phyloP scores from a whole-genome alignment of 2,797 vertebrate genomes.

The Spondyliosoma cantharus region DNA sequence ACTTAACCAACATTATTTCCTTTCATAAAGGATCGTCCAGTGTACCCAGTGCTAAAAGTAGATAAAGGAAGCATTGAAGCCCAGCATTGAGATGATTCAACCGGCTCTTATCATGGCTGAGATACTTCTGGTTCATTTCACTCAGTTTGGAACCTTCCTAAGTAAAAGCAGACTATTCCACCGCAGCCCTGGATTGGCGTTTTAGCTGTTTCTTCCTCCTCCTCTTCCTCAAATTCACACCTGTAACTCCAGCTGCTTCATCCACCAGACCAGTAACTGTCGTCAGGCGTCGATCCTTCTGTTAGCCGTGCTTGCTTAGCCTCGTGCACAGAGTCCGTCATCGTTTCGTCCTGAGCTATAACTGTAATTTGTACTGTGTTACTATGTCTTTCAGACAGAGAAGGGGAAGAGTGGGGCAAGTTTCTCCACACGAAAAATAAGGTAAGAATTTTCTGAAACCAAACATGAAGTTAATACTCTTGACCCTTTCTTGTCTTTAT shows the following conservation, averaged over 20 bases:
- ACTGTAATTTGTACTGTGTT: slow-evolving; percentile 4
- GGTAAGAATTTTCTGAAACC: slow-evolving; percentile 78
- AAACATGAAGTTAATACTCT: not conserved
- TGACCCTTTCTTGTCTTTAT: not conserved
- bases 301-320: slow-evolving; percentile 19
- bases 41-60: too few relatives aligned
- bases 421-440: slow-evolving; percentile 99
- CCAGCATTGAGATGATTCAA: too few relatives aligned
- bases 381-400: slow-evolving; percentile 85
- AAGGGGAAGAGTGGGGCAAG: slow-evolving; percentile 97
- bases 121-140: too few relatives aligned
- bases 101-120: too few relatives aligned
- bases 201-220: slow-evolving; percentile 18
- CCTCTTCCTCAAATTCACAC: slow-evolving; percentile 10
- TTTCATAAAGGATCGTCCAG: too few relatives aligned
- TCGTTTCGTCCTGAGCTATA: not conserved
- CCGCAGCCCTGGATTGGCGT: slow-evolving; percentile 1
- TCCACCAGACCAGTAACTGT: slow-evolving; percentile 8
- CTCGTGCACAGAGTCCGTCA: not conserved
- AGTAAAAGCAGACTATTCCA: too few relatives aligned
- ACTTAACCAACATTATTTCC: too few relatives aligned
- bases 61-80: too few relatives aligned
- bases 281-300: not conserved
- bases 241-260: slow-evolving; percentile 24
- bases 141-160: too few relatives aligned